Evolutionary conservation across 2,888 invertebrate species (phyloP), one percentile per base, ranked within the genome.

Genomic region (Campoplex capitator): DNA sequence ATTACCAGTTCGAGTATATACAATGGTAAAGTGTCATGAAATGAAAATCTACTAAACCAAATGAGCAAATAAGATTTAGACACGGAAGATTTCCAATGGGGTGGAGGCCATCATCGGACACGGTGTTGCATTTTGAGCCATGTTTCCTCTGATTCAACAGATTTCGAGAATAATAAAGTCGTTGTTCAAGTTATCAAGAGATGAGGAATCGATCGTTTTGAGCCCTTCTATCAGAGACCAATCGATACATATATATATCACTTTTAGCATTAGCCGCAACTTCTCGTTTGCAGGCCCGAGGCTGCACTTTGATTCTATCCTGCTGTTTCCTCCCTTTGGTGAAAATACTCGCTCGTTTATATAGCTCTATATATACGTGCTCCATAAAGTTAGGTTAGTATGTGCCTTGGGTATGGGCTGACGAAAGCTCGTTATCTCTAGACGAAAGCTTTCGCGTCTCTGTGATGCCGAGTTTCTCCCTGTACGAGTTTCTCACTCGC

Each of bases 371-470:
- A 48, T 62, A 38, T 45, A 9, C 67, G 28, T 68, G 35, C 73
- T 67, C 38, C 65, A 67, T 54, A 74, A 81, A 81, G 74, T 81
- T 81, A 38, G 54, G 71, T 32, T 67, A 71, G 56, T 45, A 35
- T 45, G 58, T 79, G 45, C 4, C 4, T 18, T 23, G 62, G 32
- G 62, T 71, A 62, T 45, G 56, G 48, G 48, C 56, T 75, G 71
- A 65, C 79, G 80, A 80, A 81, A 76, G 79, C 86, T 86, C 86
- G 86, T 86, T 86, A 86, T 83, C 86, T 86, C 80, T 56, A 16
- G 62, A 62, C 68, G 68, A 67, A 83, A 76, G 83, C 83, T 86
- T 23, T 83, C 86, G 80, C 6, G 0, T 32, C 62, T 28, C 62
- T 62, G 16, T 83, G 71, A 74, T 67, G 81, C 28, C 65, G 56